phyloP scores from a whole-genome alignment of 1,140 invertebrate genomes.

The Stratiolaelaps scimitus region DNA sequence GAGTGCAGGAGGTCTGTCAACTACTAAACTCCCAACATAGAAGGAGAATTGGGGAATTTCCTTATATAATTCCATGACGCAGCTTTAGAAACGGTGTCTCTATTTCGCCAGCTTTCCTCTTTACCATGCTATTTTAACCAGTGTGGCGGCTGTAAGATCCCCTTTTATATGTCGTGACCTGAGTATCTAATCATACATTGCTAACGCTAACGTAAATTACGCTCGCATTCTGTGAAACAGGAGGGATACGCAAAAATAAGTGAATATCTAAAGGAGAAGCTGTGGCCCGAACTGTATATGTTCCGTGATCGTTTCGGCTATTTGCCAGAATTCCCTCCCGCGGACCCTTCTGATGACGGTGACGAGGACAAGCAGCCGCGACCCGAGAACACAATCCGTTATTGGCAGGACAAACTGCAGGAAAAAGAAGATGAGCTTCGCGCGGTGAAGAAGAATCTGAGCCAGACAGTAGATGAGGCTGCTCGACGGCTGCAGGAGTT shows the following conservation, averaged over 20 bases:
- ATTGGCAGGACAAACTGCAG: slow-evolving; percentile 16
- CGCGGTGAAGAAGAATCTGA: neutral
- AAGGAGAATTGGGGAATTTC: no score
- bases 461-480: neutral
- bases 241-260: slow-evolving; percentile 15
- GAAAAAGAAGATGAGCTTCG: slow-evolving; percentile 3
- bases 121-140: no score
- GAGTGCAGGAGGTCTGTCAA: no score
- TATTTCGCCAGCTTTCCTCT: no score
- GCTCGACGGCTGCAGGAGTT: neutral
- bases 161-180: no score
- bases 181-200: no score
- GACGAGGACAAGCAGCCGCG: neutral
- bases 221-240: neutral
- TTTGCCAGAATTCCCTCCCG: slow-evolving; percentile 13
- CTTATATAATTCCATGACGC: no score
- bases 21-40: no score
- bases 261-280: slow-evolving; percentile 12
- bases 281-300: slow-evolving; percentile 12
- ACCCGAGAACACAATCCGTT: slow-evolving; percentile 2
- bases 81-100: no score
- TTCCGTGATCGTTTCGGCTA: slow-evolving; percentile 16
- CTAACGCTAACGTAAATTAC: no score
- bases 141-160: no score
- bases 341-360: neutral